phyloP scores from a whole-genome alignment of 1,140 invertebrate genomes.

The Cyclina sinensis region DNA sequence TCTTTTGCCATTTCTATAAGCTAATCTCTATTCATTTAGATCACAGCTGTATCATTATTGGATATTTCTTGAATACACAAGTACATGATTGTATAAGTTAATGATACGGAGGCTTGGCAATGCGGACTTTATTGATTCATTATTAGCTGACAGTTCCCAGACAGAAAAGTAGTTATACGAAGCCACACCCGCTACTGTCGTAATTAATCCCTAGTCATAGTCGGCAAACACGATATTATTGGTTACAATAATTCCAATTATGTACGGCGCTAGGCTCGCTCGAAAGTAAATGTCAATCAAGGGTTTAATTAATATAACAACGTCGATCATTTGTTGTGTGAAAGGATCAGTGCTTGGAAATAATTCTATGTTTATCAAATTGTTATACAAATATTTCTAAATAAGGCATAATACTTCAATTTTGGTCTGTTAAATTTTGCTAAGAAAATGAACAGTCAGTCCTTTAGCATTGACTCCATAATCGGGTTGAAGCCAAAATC shows the following conservation, averaged over 20 bases:
- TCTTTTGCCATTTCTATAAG: too few relatives aligned
- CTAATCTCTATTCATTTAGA: too few relatives aligned
- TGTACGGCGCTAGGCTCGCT: background rate
- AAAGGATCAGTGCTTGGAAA: too few relatives aligned
- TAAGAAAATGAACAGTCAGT: slow-evolving; percentile 17
- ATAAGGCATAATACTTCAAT: too few relatives aligned
- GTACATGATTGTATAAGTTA: background rate
- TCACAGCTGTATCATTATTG: background rate
- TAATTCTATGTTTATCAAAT: too few relatives aligned
- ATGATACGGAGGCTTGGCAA: background rate
- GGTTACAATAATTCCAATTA: slow-evolving; percentile 6
- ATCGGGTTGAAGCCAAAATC: background rate
- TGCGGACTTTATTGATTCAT: background rate
- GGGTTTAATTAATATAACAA: too few relatives aligned
- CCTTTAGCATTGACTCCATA: background rate
- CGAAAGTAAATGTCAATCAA: background rate
- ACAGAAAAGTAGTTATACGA: background rate
- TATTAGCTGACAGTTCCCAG: background rate
- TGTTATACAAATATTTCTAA: too few relatives aligned
- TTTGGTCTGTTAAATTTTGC: too few relatives aligned
- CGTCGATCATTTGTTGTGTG: too few relatives aligned
- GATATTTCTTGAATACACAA: background rate
- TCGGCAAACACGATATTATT: background rate
- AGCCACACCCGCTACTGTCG: background rate
- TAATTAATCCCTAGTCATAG: background rate